Conservation (phyloP, 2,888 invertebrate species). For the Rotaria magnacalcarata region DNA sequence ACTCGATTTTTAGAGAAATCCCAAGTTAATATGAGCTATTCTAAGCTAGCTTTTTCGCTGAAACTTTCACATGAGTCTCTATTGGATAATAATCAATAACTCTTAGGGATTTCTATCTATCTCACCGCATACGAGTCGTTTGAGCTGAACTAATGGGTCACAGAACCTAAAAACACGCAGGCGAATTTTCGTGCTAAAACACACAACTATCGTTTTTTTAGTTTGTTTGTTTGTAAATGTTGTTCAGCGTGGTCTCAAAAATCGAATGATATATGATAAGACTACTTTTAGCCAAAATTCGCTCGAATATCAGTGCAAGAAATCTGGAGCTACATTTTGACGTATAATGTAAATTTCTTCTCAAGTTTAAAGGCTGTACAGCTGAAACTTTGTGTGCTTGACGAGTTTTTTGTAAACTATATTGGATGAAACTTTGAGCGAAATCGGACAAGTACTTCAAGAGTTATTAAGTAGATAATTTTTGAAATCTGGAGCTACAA, state of each 20-base stretch:
- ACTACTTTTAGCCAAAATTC: neutral
- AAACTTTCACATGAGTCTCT: too few relatives aligned
- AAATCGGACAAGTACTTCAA: neutral
- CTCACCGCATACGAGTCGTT: too few relatives aligned
- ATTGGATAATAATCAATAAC: too few relatives aligned
- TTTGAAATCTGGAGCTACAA: neutral
- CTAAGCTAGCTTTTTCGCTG: too few relatives aligned
- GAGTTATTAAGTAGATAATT: neutral
- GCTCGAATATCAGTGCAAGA: neutral
- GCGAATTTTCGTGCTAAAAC: too few relatives aligned
- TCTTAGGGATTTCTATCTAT: too few relatives aligned
- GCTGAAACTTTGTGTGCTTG: neutral
- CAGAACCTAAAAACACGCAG: neutral
- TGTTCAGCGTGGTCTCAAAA: too few relatives aligned
- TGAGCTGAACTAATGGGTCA: neutral
- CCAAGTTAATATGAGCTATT: too few relatives aligned
- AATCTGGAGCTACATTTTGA: conserved; percentile 11
- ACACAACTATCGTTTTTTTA: too few relatives aligned
- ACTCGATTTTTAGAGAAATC: too few relatives aligned
- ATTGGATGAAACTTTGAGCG: neutral
- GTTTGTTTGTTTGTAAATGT: too few relatives aligned
- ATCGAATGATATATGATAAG: too few relatives aligned
- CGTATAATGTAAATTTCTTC: neutral
- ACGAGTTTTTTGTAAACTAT: neutral
- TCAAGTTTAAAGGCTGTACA: neutral